phyloP scores from a whole-genome alignment of 2,888 invertebrate species.

The Acleris holmiana region DNA sequence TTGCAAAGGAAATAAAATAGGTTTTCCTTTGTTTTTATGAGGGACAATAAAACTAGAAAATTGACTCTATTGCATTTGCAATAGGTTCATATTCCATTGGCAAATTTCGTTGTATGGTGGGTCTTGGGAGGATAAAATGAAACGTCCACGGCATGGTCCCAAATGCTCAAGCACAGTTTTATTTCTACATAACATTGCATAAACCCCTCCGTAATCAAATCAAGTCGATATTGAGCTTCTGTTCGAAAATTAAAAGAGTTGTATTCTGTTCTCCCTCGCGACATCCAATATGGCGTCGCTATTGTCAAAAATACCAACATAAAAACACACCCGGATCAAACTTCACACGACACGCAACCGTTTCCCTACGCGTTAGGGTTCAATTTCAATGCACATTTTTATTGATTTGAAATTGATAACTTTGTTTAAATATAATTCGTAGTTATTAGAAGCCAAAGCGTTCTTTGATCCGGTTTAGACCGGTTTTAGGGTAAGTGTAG shows the following conservation, averaged over 20 bases:
- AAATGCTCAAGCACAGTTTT: too few species aligned
- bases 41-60: too few species aligned
- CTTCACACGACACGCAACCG: slow-evolving; percentile 32
- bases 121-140: too few species aligned
- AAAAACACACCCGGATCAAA: slow-evolving; percentile 1
- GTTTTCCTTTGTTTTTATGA: too few species aligned
- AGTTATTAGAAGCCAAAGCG: slow-evolving; percentile 64
- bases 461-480: slow-evolving; percentile 62
- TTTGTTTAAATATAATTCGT: slow-evolving; percentile 53
- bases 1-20: too few species aligned
- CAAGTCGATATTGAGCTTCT: slow-evolving; percentile 60
- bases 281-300: slow-evolving; percentile 48
- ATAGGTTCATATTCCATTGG: too few species aligned
- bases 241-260: slow-evolving; percentile 72
- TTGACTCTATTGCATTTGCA: too few species aligned
- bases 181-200: slow-evolving; percentile 40
- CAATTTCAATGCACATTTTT: not conserved
- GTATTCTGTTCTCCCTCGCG: slow-evolving; percentile 45
- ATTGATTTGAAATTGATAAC: slow-evolving; percentile 33
- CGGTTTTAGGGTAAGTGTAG: slow-evolving; percentile 43
- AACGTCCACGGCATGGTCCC: too few species aligned
- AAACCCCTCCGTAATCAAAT: slow-evolving; percentile 62
- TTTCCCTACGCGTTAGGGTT: slow-evolving; percentile 10
- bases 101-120: too few species aligned
- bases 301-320: slow-evolving; percentile 40